Conservation (phyloP, 2,797 vertebrate species). For the Hippoglossus hippoglossus region DNA sequence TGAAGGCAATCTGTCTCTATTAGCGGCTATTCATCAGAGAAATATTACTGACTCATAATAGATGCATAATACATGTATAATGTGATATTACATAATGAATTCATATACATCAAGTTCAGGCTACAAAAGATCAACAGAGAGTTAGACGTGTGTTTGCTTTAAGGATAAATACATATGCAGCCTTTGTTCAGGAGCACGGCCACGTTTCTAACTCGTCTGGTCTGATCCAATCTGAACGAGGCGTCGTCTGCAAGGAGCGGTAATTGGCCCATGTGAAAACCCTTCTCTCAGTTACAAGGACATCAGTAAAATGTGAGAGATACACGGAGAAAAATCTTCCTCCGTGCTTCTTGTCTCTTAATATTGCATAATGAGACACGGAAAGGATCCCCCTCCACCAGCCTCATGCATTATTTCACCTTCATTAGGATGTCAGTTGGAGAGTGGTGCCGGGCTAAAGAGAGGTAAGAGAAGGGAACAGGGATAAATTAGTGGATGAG, state of each 20-base stretch:
- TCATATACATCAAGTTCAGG: constrained; percentile 21
- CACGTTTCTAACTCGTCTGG: constrained; percentile 28
- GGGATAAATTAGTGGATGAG: constrained; percentile 46
- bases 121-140: constrained; percentile 31
- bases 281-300: constrained; percentile 59
- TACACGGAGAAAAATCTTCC: constrained; percentile 46
- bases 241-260: constrained; percentile 29
- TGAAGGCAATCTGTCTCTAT: constrained; percentile 58
- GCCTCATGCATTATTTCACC: constrained; percentile 74
- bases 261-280: constrained; percentile 54
- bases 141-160: constrained; percentile 11
- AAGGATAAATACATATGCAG: constrained; percentile 3
- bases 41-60: constrained; percentile 40
- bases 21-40: constrained; percentile 44
- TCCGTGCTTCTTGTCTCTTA: constrained; percentile 49
- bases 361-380: constrained; percentile 68
- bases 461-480: constrained; percentile 42
- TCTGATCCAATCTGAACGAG: constrained; percentile 12
- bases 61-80: constrained; percentile 36
- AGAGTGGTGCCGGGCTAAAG: constrained; percentile 31
- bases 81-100: constrained; percentile 51
- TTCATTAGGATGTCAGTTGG: constrained; percentile 59
- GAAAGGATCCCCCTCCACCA: constrained; percentile 45
- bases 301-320: constrained; percentile 55
- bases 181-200: constrained; percentile 18